Conservation (phyloP, 2,888 invertebrate species). For the Rhagophthalmus giganteus region DNA sequence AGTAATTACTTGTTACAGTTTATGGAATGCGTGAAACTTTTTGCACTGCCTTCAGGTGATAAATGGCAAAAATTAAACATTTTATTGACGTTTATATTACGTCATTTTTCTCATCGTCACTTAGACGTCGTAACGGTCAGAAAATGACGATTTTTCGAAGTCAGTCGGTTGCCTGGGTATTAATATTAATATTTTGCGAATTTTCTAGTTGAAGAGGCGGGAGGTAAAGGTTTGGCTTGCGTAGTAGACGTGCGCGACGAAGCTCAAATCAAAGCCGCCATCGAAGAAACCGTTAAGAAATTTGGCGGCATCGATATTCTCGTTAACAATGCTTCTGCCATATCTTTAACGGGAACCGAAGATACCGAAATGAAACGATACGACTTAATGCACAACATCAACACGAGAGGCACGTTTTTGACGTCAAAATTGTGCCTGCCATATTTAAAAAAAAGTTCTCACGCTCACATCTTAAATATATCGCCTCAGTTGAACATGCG, state of each 20-base stretch:
- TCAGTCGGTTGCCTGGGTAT: no score
- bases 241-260: conserved; percentile 88
- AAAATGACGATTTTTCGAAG: no score
- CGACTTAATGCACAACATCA: conserved; percentile 94
- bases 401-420: conserved; percentile 92
- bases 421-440: conserved; percentile 93
- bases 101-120: no score
- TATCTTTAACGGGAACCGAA: conserved; percentile 78
- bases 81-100: no score
- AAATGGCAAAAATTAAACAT: no score
- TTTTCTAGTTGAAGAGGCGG: conserved; percentile 76
- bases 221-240: conserved; percentile 85
- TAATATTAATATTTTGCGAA: no score
- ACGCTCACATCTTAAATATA: conserved; percentile 92
- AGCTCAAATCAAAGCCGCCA: conserved; percentile 69
- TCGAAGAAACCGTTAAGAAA: conserved; percentile 74
- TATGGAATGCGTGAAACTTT: no score
- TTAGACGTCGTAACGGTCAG: no score
- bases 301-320: conserved; percentile 96
- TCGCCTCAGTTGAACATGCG: conserved; percentile 92
- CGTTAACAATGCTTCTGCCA: conserved; percentile 96
- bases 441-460: conserved; percentile 79
- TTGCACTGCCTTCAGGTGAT: no score
- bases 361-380: conserved; percentile 93
- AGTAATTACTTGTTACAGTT: no score